phyloP scores from a whole-genome alignment of 2,888 invertebrate species.

The Ypsolopha sequella region DNA sequence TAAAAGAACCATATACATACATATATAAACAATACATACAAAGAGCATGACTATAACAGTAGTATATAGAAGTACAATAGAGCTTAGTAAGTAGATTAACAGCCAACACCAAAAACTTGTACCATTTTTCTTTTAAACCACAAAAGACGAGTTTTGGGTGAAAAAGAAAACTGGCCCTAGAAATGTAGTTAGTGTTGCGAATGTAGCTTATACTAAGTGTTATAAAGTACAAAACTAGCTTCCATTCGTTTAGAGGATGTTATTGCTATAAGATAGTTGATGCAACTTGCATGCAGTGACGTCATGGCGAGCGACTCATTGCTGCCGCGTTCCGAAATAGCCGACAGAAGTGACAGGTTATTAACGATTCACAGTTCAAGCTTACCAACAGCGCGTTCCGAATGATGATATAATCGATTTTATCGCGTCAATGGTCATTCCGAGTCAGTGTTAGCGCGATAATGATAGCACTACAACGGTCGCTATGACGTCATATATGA shows the following conservation, averaged over 20 bases:
- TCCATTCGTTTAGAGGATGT: background rate
- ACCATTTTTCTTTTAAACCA: background rate
- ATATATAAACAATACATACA: background rate
- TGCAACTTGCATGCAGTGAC: background rate
- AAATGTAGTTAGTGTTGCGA: background rate
- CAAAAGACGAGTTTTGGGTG: background rate
- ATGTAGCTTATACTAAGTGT: background rate
- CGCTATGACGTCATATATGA: no score
- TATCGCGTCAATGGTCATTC: no score
- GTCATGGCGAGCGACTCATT: no score
- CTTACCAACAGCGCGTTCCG: no score
- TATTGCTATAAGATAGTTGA: background rate
- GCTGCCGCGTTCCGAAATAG: no score
- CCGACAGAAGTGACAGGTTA: no score
- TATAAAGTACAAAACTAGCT: background rate
- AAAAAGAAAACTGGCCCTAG: background rate
- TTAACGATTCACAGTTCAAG: no score
- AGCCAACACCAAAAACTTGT: slow-evolving; percentile 8
- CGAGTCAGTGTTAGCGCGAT: no score
- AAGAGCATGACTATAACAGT: background rate
- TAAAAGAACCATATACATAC: background rate
- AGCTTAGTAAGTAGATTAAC: slow-evolving; percentile 4
- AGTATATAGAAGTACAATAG: slow-evolving; percentile 3
- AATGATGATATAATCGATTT: no score
- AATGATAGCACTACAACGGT: no score